Conservation (phyloP, 2,888 invertebrate species). For the Listrodromus nycthemerus region DNA sequence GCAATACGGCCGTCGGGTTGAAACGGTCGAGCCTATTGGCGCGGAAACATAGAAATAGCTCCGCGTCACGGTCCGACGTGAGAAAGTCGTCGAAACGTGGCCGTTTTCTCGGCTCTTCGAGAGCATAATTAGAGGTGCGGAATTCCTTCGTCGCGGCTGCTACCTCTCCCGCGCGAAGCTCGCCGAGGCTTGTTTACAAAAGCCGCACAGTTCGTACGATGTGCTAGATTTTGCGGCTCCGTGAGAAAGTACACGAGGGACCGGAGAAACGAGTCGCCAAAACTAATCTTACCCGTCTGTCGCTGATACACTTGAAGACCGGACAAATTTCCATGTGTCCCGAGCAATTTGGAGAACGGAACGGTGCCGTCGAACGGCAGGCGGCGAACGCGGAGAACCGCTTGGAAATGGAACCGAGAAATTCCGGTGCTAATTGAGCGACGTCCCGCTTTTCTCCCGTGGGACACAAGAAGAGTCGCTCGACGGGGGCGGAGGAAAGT, state of each 20-base stretch:
- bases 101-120: conserved; percentile 66
- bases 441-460: conserved; percentile 52
- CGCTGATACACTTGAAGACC: not conserved
- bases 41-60: conserved; percentile 61
- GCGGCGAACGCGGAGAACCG: conserved; percentile 25
- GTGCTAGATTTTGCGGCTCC: conserved; percentile 48
- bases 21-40: conserved; percentile 67
- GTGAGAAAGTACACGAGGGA: conserved; percentile 50
- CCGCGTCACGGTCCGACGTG: conserved; percentile 73
- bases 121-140: conserved; percentile 71
- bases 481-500: conserved; percentile 23
- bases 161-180: conserved; percentile 32
- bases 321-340: conserved; percentile 36
- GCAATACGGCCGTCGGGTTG: conserved; percentile 2
- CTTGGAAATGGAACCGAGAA: conserved; percentile 54
- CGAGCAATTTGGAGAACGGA: conserved; percentile 7
- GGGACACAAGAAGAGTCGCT: conserved; percentile 15
- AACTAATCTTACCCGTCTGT: not conserved
- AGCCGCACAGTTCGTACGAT: conserved; percentile 60
- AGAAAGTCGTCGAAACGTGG: conserved; percentile 73
- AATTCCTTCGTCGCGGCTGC: conserved; percentile 64
- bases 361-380: conserved; percentile 28
- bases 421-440: conserved; percentile 72
- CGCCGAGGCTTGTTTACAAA: conserved; percentile 61
- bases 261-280: not conserved